Base-by-base conservation (phyloP, 92 coral and sea anemone genomes). In the Micromussa lordhowensis region DNA sequence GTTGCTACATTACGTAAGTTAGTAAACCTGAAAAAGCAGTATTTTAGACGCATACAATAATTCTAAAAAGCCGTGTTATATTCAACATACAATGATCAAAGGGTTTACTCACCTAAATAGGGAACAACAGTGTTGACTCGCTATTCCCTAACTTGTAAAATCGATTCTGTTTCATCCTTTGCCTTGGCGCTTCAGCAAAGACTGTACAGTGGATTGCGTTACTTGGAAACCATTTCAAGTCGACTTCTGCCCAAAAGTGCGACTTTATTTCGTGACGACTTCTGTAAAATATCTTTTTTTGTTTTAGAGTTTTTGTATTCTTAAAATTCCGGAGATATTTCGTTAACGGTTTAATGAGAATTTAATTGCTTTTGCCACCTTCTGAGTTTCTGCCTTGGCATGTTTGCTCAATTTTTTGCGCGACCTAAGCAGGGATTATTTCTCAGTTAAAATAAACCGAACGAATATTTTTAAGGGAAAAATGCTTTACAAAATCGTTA, bases 341-440 rank as follows among this genome's bases (percentile, higher is more conserved):
- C n/a, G 51, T 57, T 31, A 7, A 11, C 3, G 36, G 3, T 61
- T 21, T 57, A 80, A 64, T 15, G 34, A 35, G 75, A 63, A 40
- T 81, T 61, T 63, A 61, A 66, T 64, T 61, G 85, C 58, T 36
- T 63, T 81, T 35, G 85, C 59, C n/a, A 64, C 57, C 34, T 19
- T 34, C n/a, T 35, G 83, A 30, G 64, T 11, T 24, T 78, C 24
- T 51, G 57, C 24, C 51, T 22, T 22, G 30, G 54, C 34, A 28
- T 66, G 57, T 81, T 81, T 38, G 57, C 85, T 79, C 40, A 79
- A 9, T 29, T 32, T 18, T 81, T 44, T 8, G 40, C 59, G 26
- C 17, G 85, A 28, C n/a, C 26, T 40, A 17, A 19, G 13, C 73
- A 22, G 26, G 48, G 35, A 13, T 35, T 34, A 16, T 28, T 36